These are phyloP conservation scores for Caenorhabditis angaria DNA, from an alignment of 2,888 invertebrate species.

Conservation along the genomic window DNA sequence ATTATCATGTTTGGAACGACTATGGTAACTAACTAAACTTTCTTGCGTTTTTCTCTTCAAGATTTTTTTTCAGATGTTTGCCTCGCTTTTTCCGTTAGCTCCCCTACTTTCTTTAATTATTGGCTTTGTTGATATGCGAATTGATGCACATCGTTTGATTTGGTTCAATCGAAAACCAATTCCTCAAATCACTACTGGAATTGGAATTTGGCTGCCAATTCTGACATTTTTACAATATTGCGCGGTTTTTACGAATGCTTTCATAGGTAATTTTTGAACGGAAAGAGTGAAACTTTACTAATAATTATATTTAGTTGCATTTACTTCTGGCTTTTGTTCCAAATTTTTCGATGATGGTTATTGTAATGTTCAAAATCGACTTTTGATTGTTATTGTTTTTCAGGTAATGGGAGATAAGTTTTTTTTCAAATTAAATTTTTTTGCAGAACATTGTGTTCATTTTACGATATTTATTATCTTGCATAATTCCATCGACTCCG, in stretches of 20 bases:
- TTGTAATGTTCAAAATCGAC: slow-evolving; percentile 50
- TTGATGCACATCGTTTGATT: slow-evolving; percentile 54
- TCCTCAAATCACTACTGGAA: slow-evolving; percentile 46
- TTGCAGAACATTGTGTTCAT: slow-evolving; percentile 8
- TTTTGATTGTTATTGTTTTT: slow-evolving; percentile 37
- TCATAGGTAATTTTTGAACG: slow-evolving; percentile 68
- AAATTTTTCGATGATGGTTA: slow-evolving; percentile 43
- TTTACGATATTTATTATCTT: background rate
- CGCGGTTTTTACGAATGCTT: slow-evolving; percentile 75
- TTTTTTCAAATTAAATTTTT: background rate
- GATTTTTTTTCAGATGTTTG: slow-evolving; percentile 74
- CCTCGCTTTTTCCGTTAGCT: slow-evolving; percentile 75
- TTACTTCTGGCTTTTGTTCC: slow-evolving; percentile 69
- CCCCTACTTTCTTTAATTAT: slow-evolving; percentile 74
- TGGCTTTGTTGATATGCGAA: slow-evolving; percentile 73
- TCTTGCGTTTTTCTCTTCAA: background rate
- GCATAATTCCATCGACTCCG: slow-evolving; percentile 6
- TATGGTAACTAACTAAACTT: slow-evolving; percentile 31
- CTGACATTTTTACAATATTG: slow-evolving; percentile 74
- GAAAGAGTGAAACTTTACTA: background rate
- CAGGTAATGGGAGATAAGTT: background rate
- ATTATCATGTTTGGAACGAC: slow-evolving; percentile 74
- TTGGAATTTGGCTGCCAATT: slow-evolving; percentile 75
- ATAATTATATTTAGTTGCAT: slow-evolving; percentile 52
- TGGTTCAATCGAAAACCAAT: slow-evolving; percentile 73